Percentiles rank a stretch among this genome's conserved stretches.
Evolutionary conservation across 2,797 vertebrate genomes (phyloP).

Genomic region (Aselliscus stoliczkanus): DNA sequence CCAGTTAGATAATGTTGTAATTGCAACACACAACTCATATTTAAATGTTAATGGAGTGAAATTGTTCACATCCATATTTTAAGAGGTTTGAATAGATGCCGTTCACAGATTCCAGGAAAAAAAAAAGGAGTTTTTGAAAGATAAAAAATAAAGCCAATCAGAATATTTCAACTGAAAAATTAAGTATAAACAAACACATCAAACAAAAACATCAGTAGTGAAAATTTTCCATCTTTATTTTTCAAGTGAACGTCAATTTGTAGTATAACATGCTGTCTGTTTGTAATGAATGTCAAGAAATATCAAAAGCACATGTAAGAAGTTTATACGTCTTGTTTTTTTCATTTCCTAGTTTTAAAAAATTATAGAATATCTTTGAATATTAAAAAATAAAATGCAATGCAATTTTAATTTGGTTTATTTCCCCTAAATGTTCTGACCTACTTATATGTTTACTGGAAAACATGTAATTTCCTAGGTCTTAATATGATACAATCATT

Average conservation of each 20-base stretch:
- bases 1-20: constrained; percentile 60
- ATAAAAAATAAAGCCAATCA: background rate
- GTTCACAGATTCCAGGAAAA: background rate
- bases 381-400: background rate
- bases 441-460: background rate
- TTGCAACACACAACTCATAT: constrained; percentile 44
- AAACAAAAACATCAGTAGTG: background rate
- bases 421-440: background rate
- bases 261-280: accelerated
- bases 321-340: background rate
- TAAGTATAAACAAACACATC: constrained; percentile 10
- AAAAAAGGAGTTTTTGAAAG: background rate
- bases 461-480: background rate
- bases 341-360: background rate
- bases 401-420: background rate
- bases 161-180: constrained; percentile 4
- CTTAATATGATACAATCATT: background rate
- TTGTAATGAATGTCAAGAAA: background rate
- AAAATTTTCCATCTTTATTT: background rate
- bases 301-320: background rate
- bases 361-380: background rate
- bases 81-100: constrained; percentile 55
- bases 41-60: constrained; percentile 74
- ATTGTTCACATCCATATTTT: constrained; percentile 72
- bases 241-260: background rate